Conservation (phyloP, 2,797 vertebrate species). For the Morelia viridis region DNA sequence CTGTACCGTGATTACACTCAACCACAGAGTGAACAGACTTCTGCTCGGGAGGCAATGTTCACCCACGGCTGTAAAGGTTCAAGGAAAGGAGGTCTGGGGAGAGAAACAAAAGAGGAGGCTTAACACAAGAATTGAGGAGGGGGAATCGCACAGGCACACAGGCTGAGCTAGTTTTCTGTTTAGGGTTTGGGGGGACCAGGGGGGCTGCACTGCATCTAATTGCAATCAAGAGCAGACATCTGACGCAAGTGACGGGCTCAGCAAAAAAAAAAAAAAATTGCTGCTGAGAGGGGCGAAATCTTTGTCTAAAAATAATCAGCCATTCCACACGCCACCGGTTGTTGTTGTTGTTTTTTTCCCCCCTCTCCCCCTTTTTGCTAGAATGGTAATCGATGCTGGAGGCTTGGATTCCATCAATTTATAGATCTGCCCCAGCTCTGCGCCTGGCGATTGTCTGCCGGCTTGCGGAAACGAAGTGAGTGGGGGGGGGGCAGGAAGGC, state of each 20-base stretch:
- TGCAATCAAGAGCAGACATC: constrained; percentile 99
- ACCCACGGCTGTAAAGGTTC: constrained; percentile 77
- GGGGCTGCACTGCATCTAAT: constrained; percentile 90
- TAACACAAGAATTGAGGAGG: constrained; percentile 74
- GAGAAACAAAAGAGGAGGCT: constrained; percentile 78
- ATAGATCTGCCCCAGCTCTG: constrained; percentile 98
- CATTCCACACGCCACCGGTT: constrained; percentile 91
- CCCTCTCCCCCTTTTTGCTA: constrained; percentile 82
- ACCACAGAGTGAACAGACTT: constrained; percentile 66
- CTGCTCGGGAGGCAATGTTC: constrained; percentile 70
- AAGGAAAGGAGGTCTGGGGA: constrained; percentile 47
- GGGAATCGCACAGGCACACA: constrained; percentile 10
- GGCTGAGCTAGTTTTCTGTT: constrained; percentile 91
- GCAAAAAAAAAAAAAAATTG: constrained; percentile 78
- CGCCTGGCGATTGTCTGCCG: constrained; percentile 86
- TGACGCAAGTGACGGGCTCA: constrained; percentile 98
- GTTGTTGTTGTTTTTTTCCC: constrained; percentile 45
- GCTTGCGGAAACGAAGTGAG: constrained; percentile 7
- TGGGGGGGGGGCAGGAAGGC: background rate
- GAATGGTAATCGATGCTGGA: constrained; percentile 99
- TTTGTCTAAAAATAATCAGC: constrained; percentile 99
- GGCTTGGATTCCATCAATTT: constrained; percentile 99
- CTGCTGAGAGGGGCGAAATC: constrained; percentile 99
- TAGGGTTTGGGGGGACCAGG: background rate
- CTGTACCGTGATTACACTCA: constrained; percentile 63